Evolutionary conservation across 2,888 invertebrate species (phyloP).

Genomic region (Nomada lathburiana): DNA sequence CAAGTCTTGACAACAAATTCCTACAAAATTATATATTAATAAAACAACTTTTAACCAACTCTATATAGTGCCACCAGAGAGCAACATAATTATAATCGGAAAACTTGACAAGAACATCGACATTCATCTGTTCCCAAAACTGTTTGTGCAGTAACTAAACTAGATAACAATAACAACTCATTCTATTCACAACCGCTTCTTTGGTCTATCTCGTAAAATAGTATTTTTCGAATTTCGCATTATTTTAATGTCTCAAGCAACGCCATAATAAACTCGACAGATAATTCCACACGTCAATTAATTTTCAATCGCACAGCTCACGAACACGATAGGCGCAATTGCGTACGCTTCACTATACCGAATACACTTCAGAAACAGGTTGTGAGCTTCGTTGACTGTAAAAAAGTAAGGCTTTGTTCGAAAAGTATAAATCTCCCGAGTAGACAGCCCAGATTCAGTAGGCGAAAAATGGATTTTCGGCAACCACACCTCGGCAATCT

Average conservation of each 20-base stretch:
- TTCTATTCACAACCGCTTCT: neutral
- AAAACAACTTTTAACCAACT: too few relatives aligned
- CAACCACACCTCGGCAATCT: conserved; percentile 26
- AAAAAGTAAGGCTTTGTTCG: conserved; percentile 36
- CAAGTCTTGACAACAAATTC: neutral
- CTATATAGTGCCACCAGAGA: neutral
- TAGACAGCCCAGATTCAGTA: conserved; percentile 41
- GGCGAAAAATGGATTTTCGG: conserved; percentile 27
- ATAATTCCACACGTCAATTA: neutral
- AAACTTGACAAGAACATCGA: neutral
- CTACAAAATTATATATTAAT: neutral
- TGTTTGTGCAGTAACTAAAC: neutral
- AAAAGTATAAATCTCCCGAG: conserved; percentile 27
- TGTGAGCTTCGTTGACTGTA: conserved; percentile 42
- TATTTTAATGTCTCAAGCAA: neutral
- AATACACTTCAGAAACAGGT: conserved; percentile 8
- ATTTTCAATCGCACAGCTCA: neutral
- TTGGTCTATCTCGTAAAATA: neutral
- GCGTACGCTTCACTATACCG: conserved; percentile 1
- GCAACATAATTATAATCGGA: neutral
- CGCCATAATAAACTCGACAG: neutral
- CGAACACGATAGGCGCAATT: neutral
- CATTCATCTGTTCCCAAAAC: neutral
- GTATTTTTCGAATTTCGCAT: neutral
- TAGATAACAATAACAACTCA: neutral